Conservation (phyloP, 1,140 invertebrate genomes). For the Phocides pigmalion region DNA sequence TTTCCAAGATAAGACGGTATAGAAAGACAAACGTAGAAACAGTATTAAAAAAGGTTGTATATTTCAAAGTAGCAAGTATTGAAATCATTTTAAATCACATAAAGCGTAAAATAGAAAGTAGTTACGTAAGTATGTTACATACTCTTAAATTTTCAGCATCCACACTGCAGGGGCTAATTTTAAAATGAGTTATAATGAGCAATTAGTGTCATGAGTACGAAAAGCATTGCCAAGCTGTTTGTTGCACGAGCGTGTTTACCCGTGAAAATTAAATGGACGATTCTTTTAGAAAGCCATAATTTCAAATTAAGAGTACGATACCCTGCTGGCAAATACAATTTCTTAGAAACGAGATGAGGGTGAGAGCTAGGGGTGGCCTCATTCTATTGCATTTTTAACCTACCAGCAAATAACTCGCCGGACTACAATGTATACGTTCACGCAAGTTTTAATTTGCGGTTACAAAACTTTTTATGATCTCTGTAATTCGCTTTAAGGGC, state of each 20-base stretch:
- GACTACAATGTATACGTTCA: constrained; percentile 28
- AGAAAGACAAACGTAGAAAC: too few relatives aligned
- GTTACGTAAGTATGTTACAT: not conserved
- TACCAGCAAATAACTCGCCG: constrained; percentile 28
- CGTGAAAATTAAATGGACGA: constrained; percentile 64
- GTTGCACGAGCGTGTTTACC: constrained; percentile 37
- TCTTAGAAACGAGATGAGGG: constrained; percentile 51
- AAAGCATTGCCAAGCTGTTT: constrained; percentile 36
- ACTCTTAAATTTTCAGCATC: constrained; percentile 12
- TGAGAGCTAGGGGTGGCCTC: constrained; percentile 34
- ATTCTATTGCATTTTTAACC: constrained; percentile 44
- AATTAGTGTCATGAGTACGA: constrained; percentile 39
- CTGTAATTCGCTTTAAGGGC: constrained; percentile 3
- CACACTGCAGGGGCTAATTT: constrained; percentile 1
- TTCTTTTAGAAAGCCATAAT: constrained; percentile 68
- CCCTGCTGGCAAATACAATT: constrained; percentile 70
- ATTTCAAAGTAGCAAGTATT: too few relatives aligned
- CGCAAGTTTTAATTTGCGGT: constrained; percentile 35
- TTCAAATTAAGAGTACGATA: constrained; percentile 68
- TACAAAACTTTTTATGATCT: constrained; percentile 34
- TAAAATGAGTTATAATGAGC: constrained; percentile 30
- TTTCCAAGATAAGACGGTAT: too few relatives aligned
- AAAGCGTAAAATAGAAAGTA: not conserved
- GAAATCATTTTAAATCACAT: not conserved
- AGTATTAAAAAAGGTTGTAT: too few relatives aligned